Base-by-base conservation (phyloP, 2,888 invertebrate species). In the Aelia acuminata region DNA sequence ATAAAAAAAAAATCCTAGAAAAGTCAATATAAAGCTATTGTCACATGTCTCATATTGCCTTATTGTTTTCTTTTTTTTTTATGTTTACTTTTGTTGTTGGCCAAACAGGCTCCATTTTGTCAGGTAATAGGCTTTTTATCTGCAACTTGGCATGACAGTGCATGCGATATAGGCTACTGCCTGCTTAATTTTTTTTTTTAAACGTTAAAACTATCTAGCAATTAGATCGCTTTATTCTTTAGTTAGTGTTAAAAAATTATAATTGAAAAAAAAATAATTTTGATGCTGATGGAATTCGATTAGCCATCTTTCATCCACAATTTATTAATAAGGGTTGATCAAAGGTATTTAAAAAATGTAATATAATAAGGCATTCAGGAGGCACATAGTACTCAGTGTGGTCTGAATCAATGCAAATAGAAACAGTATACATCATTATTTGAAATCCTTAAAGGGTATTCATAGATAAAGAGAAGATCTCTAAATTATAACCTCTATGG, bases 81-180 rank as follows among this genome's bases (percentile, higher is more conserved):
- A 35, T 90, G 89, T 91, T 91, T 90, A 89, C 90, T 90, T 91
- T 90, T 89, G 89, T 90, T 91, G 89, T 89, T 90, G 89, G 89
- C 90, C 91, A 89, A 90, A 89, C 91, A 91, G 91, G 91, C 91
- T 91, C 96, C 94, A 96, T 96, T 95, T 94, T 96, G 94, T 96
- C 96, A 96, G 96, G 96, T 96, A 96, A 96, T 90, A 90, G 90
- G 89, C 90, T 90, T 90, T 90, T 89, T 89, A 87, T 88, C 57
- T 87, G 87, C 63, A 47, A 87, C 26, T 63, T 57, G 35, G 87
- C 87, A 87, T 87, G 87, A n/a, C 43, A 10, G 39, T 87, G 87
- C 87, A 87, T 87, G 70, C 70, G 0, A 35, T 63, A 1, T 48
- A 48, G 31, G 26, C n/a, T 39, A 53, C 26, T 87, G 87, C 48